A percentile compares a stretch with the other conserved stretches of the same genome.
Conservation (phyloP, 1,140 invertebrate genomes). For the Lepidotrigona ventralis region DNA sequence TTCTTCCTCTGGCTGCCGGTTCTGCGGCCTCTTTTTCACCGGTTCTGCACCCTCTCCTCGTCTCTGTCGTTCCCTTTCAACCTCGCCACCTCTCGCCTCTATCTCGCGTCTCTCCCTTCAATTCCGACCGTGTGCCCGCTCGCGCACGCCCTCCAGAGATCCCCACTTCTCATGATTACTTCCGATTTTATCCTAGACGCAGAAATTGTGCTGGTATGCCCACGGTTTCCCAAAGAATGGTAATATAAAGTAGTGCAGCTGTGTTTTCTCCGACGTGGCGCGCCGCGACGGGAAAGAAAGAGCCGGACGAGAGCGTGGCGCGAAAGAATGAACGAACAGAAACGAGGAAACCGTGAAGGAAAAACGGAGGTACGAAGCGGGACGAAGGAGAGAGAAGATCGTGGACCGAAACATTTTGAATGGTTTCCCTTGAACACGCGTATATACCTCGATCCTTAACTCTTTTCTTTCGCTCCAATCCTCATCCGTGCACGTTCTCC, state of each 20-base stretch:
- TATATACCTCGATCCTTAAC: neutral
- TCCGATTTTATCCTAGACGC: conserved; percentile 65
- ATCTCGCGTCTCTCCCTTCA: conserved; percentile 12
- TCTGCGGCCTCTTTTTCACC: conserved; percentile 37
- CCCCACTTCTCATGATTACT: conserved; percentile 69
- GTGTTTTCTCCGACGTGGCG: conserved; percentile 24
- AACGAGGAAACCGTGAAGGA: conserved; percentile 12
- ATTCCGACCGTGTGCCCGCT: neutral
- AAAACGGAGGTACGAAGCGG: neutral
- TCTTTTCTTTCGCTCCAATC: too few species aligned
- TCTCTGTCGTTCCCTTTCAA: conserved; percentile 37
- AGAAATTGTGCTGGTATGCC: conserved; percentile 52
- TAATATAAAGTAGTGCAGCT: conserved; percentile 54
- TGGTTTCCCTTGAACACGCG: conserved; percentile 10
- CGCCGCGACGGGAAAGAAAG: conserved; percentile 8
- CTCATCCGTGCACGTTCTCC: neutral
- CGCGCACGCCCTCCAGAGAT: conserved; percentile 24
- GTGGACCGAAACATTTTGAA: conserved; percentile 37
- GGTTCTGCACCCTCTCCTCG: conserved; percentile 23
- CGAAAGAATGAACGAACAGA: conserved; percentile 18
- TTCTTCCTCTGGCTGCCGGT: neutral
- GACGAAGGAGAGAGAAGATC: neutral
- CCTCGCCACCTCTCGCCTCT: neutral
- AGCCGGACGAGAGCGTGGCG: conserved; percentile 18
- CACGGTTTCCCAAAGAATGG: conserved; percentile 56